phyloP scores from a whole-genome alignment of 2,888 invertebrate genomes.

The Melanostoma mellinum region DNA sequence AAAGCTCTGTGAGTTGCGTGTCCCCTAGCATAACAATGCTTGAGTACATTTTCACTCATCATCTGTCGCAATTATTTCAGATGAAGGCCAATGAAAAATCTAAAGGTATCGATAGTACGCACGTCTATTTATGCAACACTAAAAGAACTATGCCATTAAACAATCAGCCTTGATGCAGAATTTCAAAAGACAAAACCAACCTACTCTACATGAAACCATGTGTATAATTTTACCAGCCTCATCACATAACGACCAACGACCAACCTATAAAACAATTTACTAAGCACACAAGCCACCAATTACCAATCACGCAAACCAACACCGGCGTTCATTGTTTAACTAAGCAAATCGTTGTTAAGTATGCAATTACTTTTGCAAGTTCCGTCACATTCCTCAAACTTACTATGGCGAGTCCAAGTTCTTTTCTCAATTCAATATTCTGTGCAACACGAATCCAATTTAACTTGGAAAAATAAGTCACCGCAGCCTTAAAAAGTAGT shows the following conservation, averaged over 20 bases:
- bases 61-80: no score
- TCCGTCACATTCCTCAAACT: constrained; percentile 25
- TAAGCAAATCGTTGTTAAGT: constrained; percentile 13
- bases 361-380: neutral
- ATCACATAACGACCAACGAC: neutral
- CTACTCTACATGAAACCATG: constrained; percentile 15
- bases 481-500: constrained; percentile 6
- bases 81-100: constrained; percentile 5
- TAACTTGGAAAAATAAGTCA: constrained; percentile 22
- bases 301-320: constrained; percentile 37
- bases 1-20: no score
- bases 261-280: neutral
- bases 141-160: neutral
- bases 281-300: constrained; percentile 11
- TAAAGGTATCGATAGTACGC: no score
- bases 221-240: constrained; percentile 14
- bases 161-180: constrained; percentile 17
- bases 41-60: no score
- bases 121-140: constrained; percentile 9
- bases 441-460: neutral
- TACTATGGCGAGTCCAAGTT: neutral
- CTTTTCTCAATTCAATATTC: neutral
- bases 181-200: neutral
- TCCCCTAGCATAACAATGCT: no score
- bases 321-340: constrained; percentile 21